Evolutionary conservation across 92 coral and sea anemone genomes (phyloP), one percentile per base, ranked within the genome.

Genomic region (Parazoanthus atlanticus): DNA sequence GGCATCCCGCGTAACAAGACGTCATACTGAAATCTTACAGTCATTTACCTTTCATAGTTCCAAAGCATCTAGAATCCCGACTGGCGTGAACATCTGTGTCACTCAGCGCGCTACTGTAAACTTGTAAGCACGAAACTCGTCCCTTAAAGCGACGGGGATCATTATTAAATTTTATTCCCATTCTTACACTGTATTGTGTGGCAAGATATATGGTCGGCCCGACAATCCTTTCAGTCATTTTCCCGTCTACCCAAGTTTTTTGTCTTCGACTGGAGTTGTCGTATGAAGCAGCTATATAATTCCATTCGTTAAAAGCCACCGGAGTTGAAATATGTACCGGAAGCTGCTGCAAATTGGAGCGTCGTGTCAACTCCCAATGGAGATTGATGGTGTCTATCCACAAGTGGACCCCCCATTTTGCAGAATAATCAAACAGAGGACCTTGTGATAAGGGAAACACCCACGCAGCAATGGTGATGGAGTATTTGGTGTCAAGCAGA

Each of bases 41-140:
- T 36, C 4, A 5, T 36, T 82, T 66, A 82, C 86, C 86, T 23
- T 82, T 82, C 76, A 38, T 34, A 10, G 40, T 41, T 26, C 86
- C 86, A 66, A 65, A 66, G 52, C 76, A 82, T 40, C 76, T 82
- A 19, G 54, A 33, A 4, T 82, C 86, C 13, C 76, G 66, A 0
- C 34, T 82, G 38, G 89, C 91, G 32, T 74, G 75, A 0, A 93
- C 83, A 19, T 93, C 79, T 21, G 13, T 70, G 29, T 47, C 74
- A 10, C 71, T 84, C 80, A 93, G 69, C 25, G 91, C 77, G 31
- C 75, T 78, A 80, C 80, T 56, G 80, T 88, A 93, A 40, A 93
- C 73, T 81, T 91, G 92, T 74, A 93, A 47, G 78, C 96, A 93
- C 17, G 92, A 89, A 70, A 93, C 73, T 17, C 90, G 86, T 38